Evolutionary conservation across 2,888 invertebrate genomes (phyloP).

Genomic region (Drosophila ustulata): DNA sequence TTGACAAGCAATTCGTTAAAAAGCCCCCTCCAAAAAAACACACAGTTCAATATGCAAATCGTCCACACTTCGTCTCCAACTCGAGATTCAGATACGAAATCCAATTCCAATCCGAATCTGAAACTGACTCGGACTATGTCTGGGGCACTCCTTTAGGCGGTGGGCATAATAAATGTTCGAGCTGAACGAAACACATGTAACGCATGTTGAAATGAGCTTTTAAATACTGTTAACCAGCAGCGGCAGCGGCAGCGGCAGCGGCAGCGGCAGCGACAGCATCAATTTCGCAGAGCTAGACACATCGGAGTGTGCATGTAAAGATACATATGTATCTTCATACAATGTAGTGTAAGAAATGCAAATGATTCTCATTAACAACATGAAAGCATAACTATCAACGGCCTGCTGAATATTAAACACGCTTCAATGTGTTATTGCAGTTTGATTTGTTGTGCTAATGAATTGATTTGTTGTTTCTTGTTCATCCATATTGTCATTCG

Average conservation of each 20-base stretch:
- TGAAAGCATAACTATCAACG: background rate
- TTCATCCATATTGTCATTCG: background rate
- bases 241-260: constrained; percentile 17
- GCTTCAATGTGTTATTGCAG: background rate
- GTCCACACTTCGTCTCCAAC: constrained; percentile 20
- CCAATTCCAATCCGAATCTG: constrained; percentile 13
- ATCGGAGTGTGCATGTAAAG: background rate
- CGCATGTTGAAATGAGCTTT: constrained; percentile 72
- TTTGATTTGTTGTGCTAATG: background rate
- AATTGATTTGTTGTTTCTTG: background rate
- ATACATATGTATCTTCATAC: constrained; percentile 31
- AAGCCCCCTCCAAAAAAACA: constrained; percentile 18
- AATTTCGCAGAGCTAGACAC: constrained; percentile 55
- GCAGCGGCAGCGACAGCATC: constrained; percentile 15
- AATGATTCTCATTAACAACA: constrained; percentile 39
- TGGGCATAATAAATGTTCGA: constrained; percentile 71
- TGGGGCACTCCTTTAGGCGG: constrained; percentile 50
- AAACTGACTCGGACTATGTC: constrained; percentile 12
- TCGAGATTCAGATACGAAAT: constrained; percentile 14
- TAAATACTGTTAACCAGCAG: constrained; percentile 45
- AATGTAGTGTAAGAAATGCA: constrained; percentile 57
- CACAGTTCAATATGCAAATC: constrained; percentile 62
- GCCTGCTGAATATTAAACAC: background rate
- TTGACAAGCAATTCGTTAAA: constrained; percentile 72
- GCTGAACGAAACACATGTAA: constrained; percentile 70